A percentile compares a stretch with the other conserved stretches of the same genome.
Conservation (phyloP, 1,140 invertebrate species). For the Andrena cerasifolii region DNA sequence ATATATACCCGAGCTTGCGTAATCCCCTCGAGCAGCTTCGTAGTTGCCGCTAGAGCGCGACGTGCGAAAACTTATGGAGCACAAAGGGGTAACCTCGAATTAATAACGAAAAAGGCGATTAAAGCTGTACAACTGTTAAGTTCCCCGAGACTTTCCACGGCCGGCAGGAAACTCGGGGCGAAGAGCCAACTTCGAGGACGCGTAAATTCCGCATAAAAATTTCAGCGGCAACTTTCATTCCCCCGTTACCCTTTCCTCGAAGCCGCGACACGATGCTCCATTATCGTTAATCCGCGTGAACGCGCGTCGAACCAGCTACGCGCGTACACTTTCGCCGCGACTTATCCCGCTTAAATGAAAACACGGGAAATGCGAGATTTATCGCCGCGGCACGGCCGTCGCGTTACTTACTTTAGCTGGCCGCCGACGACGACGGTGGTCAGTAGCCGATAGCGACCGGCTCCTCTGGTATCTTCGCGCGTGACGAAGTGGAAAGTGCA, state of each 20-base stretch:
- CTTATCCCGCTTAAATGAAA: slow-evolving; percentile 13
- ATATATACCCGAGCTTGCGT: no score
- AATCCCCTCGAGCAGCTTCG: no score
- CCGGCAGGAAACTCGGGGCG: not conserved
- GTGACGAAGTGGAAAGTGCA: not conserved
- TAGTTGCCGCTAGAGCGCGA: no score
- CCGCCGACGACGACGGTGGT: not conserved
- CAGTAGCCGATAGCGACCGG: not conserved
- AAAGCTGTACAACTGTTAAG: not conserved
- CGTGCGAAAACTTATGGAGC: not conserved
- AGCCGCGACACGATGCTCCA: slow-evolving; percentile 6
- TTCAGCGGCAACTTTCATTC: not conserved
- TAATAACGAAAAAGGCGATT: not conserved
- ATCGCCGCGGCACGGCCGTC: not conserved
- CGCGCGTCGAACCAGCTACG: not conserved
- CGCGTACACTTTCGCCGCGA: not conserved
- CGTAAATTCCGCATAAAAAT: slow-evolving; percentile 2
- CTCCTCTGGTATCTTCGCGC: not conserved
- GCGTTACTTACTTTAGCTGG: not conserved
- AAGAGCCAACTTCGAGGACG: not conserved
- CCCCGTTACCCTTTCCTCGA: not conserved
- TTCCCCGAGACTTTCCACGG: not conserved
- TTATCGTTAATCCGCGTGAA: slow-evolving; percentile 29
- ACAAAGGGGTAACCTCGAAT: not conserved
- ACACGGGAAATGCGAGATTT: not conserved